A percentile compares a stretch with the other conserved stretches of the same genome.
Evolutionary conservation across 2,113 vertebrate species (phyloP).

Genomic region (Phrynosoma blainvillii): DNA sequence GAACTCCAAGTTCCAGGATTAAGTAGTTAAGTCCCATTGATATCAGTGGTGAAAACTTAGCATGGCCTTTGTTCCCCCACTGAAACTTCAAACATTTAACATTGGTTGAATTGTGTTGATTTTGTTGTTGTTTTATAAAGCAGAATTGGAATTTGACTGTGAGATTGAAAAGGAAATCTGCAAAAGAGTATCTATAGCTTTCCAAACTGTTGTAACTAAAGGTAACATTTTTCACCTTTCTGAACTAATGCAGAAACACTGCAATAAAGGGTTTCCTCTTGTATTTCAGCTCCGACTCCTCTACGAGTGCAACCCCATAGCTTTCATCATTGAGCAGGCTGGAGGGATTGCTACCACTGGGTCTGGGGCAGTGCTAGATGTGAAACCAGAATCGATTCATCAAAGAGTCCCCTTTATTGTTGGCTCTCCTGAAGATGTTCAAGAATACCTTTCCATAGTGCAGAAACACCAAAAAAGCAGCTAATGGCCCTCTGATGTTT

Average conservation of each 20-base stretch:
- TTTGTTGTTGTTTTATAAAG: background rate
- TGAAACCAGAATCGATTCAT: constrained; percentile 89
- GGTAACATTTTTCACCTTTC: background rate
- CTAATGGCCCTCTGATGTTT: constrained; percentile 28
- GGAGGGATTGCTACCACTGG: constrained; percentile 93
- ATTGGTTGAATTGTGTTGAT: too few species aligned
- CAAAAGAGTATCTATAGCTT: background rate
- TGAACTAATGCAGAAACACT: background rate
- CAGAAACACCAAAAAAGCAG: constrained; percentile 81
- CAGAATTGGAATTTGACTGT: background rate
- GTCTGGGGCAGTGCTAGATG: constrained; percentile 85
- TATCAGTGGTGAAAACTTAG: too few species aligned
- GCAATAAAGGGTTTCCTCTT: constrained; percentile 10
- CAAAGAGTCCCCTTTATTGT: constrained; percentile 91
- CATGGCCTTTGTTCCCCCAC: background rate
- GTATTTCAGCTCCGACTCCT: constrained; percentile 87
- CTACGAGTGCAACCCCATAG: constrained; percentile 98
- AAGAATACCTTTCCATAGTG: constrained; percentile 90
- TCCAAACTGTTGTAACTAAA: background rate
- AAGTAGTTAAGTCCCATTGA: too few species aligned
- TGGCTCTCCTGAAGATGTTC: constrained; percentile 90
- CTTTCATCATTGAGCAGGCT: constrained; percentile 95
- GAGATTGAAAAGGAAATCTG: background rate
- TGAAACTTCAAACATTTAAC: background rate
- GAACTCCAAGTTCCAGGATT: too few species aligned